Evolutionary conservation across 2,797 vertebrate genomes (phyloP).

Genomic region (Propithecus deckenii): DNA sequence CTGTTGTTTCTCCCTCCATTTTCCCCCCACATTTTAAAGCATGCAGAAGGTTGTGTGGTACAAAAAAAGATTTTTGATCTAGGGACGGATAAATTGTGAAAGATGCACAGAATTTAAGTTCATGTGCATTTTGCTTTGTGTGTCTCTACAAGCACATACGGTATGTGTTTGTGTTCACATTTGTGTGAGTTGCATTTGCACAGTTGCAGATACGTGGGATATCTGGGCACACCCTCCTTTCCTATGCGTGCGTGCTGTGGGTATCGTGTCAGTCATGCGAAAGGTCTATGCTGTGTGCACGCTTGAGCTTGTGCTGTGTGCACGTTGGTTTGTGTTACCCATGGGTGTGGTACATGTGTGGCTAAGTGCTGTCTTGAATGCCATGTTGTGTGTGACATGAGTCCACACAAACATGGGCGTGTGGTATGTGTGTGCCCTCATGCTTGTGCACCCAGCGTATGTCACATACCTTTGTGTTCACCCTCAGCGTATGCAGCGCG

Average conservation of each 20-base stretch:
- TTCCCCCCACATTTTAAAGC: constrained; percentile 47
- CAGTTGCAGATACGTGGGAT: neutral
- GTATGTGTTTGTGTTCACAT: neutral
- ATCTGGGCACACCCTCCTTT: neutral
- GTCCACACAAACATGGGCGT: neutral
- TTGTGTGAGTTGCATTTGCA: neutral
- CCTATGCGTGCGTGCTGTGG: neutral
- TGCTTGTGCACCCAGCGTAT: rapidly evolving
- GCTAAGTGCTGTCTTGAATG: too few relatives aligned
- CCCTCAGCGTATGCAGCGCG: rapidly evolving
- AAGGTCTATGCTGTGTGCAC: neutral
- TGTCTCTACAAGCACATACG: rapidly evolving
- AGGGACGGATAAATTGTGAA: neutral
- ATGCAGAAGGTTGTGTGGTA: neutral
- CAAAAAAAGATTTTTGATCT: neutral
- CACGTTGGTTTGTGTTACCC: neutral
- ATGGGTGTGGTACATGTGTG: neutral
- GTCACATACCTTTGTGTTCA: neutral
- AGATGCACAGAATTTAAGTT: neutral
- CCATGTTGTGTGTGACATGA: neutral
- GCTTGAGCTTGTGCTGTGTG: neutral
- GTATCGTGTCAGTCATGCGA: rapidly evolving
- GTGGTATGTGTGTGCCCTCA: neutral
- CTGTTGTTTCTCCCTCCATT: constrained; percentile 41
- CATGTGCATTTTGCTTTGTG: neutral